Percentiles rank a stretch among this genome's conserved stretches.
Conservation (phyloP, 2,113 vertebrate species). For the Oxyura jamaicensis region DNA sequence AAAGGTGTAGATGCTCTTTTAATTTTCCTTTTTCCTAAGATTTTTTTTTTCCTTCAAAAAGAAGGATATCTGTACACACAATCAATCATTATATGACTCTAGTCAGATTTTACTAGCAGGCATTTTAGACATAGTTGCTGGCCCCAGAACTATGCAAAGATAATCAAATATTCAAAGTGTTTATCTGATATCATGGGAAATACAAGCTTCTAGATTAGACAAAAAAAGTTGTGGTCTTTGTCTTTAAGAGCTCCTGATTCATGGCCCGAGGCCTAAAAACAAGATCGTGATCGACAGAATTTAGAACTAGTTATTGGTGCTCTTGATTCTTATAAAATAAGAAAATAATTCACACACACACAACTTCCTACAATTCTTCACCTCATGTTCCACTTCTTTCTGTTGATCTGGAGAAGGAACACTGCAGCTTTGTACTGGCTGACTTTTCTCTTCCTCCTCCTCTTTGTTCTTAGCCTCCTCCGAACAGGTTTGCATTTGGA, state of each 20-base stretch:
- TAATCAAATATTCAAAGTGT: neutral
- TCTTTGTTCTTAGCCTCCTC: conserved; percentile 71
- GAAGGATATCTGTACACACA: neutral
- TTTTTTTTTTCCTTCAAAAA: neutral
- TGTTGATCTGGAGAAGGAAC: neutral
- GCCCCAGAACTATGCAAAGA: neutral
- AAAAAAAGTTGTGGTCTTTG: neutral
- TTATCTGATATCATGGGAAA: neutral
- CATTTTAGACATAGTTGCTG: neutral
- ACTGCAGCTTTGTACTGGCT: neutral
- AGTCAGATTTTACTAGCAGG: neutral
- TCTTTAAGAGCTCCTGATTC: neutral
- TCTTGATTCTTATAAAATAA: neutral
- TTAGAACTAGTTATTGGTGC: neutral
- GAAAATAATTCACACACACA: neutral
- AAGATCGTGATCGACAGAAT: neutral
- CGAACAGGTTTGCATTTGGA: conserved; percentile 63
- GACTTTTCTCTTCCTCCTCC: neutral
- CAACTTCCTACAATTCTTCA: neutral
- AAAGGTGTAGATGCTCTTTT: neutral
- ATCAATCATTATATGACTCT: neutral
- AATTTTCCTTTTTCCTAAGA: accelerated
- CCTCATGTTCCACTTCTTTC: conserved; percentile 26
- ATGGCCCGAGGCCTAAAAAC: neutral
- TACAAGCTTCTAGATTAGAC: neutral